Base-by-base conservation (phyloP, 2,888 invertebrate genomes). In the Hanleya hanleyi region DNA sequence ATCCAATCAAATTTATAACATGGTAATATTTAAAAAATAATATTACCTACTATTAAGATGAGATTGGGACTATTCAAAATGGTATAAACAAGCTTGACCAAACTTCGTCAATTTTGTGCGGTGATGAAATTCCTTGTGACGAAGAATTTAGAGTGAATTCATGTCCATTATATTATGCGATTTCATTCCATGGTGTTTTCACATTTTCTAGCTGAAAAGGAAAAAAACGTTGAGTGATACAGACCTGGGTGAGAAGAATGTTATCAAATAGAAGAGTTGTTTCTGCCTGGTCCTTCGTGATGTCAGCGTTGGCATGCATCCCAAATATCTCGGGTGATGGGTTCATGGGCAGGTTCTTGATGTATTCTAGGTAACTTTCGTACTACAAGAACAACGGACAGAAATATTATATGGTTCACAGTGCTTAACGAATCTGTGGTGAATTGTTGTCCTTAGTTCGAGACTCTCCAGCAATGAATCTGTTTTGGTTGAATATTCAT, bases 221-320 rank as follows among this genome's bases (percentile, higher is more conserved):
- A 12, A 12, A 18, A 12, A 57, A 57, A 18, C 15, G 12, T 12
- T n/a, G n/a, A n/a, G n/a, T n/a, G n/a, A 35, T 65, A 69, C 83
- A 70, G 78, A 90, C 91, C 88, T 91, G 91, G 49, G 91, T 91
- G 15, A 89, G 81, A 7, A 92, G 87, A 71, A 92, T 90, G 73
- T 90, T 91, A 75, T 91, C 88, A 82, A 92, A 91, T 47, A 92
- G 84, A 15, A 85, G 81, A 67, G 86, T 86, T 1, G 92, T 91
- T 80, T 91, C 91, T 29, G 86, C 85, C 79, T 91, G 91, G 76
- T 92, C 92, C 83, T 91, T 92, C 6, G 90, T 91, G 81, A 91
- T 91, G 80, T 91, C 91, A 29, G 91, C 91, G 78, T 92, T 91
- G 37, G 89, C 85, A 75, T 91, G 87, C 90, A 91, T 89, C 37